These are phyloP conservation scores for Spinibarbus caldwelli DNA, from an alignment of 2,797 vertebrate species.

Conservation along the genomic window DNA sequence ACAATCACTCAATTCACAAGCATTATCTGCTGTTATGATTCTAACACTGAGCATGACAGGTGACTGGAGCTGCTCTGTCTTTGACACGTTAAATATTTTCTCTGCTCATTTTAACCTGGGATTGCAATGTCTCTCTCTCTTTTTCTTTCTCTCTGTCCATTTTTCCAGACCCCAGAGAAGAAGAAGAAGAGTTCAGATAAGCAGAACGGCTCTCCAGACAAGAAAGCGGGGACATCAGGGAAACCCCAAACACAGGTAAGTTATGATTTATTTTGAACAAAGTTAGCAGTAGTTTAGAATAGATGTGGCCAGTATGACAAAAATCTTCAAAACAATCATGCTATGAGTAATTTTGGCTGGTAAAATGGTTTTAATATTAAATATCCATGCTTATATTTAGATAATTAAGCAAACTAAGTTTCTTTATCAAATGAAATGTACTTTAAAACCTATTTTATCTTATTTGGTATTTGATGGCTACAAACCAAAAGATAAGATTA, in stretches of 20 bases:
- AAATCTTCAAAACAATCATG: neutral
- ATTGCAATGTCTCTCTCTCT: slow-evolving; percentile 8
- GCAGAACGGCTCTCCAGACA: slow-evolving; percentile 75
- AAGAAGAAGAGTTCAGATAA: slow-evolving; percentile 75
- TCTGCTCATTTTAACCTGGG: neutral
- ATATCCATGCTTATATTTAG: neutral
- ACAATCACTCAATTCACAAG: slow-evolving; percentile 48
- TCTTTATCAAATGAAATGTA: neutral
- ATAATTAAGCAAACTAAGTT: neutral
- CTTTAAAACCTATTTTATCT: neutral
- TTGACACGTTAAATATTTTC: slow-evolving; percentile 15
- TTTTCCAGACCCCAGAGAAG: slow-evolving; percentile 65
- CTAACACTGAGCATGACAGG: slow-evolving; percentile 29
- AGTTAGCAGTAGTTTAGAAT: neutral
- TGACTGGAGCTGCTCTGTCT: slow-evolving; percentile 37
- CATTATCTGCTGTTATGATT: slow-evolving; percentile 38
- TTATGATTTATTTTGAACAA: neutral
- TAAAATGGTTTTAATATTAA: neutral
- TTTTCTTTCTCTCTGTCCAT: neutral
- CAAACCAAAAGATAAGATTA: neutral
- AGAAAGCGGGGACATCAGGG: slow-evolving; percentile 66
- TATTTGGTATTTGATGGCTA: neutral
- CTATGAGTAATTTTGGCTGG: neutral
- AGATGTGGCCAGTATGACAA: neutral
- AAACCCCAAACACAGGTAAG: slow-evolving; percentile 75